These are phyloP conservation scores for Subacronicta megacephala DNA, from an alignment of 2,888 invertebrate species.

Conservation along the genomic window DNA sequence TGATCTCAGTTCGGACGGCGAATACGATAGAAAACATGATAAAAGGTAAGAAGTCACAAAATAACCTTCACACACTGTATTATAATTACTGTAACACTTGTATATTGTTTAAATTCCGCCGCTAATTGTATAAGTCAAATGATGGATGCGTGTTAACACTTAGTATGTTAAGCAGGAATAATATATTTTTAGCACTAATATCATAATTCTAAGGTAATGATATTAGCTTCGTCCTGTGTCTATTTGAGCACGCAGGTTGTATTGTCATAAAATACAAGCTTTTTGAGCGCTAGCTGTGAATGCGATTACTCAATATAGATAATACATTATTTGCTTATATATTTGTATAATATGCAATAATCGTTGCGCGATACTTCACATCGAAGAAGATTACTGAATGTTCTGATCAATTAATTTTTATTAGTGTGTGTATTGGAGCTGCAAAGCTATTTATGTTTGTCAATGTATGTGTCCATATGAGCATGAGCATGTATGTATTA, in stretches of 20 bases:
- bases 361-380: background rate
- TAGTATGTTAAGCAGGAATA: conserved; percentile 22
- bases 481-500: conserved; percentile 45
- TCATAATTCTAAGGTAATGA: conserved; percentile 1
- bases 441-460: conserved; percentile 22
- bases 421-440: conserved; percentile 14
- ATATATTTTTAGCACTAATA: conserved; percentile 1
- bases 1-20: conserved; percentile 85
- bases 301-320: conserved; percentile 15
- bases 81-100: conserved; percentile 23
- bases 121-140: conserved; percentile 54
- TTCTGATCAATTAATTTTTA: background rate
- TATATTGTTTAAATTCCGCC: conserved; percentile 31
- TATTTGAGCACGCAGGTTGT: conserved; percentile 1
- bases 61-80: conserved; percentile 22
- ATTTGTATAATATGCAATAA: conserved; percentile 32
- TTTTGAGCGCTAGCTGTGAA: conserved; percentile 12
- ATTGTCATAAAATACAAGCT: conserved; percentile 5
- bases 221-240: conserved; percentile 6
- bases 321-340: conserved; percentile 29
- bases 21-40: conserved; percentile 87
- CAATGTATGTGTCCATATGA: conserved; percentile 24
- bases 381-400: conserved; percentile 26
- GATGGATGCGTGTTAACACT: conserved; percentile 30
- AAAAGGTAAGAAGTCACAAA: conserved; percentile 75